Evolutionary conservation across 2,113 vertebrate species (phyloP).

Genomic region (Bungarus multicinctus): DNA sequence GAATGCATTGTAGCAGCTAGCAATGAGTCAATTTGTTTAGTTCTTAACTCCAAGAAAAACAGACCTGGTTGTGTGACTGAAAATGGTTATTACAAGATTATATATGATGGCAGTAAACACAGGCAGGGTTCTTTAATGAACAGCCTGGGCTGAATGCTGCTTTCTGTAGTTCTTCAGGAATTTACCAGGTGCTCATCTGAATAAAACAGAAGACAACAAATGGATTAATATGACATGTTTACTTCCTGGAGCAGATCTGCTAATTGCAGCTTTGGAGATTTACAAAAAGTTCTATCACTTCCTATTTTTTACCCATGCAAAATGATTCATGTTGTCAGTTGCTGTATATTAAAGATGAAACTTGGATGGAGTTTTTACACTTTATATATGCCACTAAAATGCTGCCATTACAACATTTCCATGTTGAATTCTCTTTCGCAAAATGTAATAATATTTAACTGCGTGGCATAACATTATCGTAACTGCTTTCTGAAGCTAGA

Average conservation of each 20-base stretch:
- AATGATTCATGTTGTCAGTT: constrained; percentile 20
- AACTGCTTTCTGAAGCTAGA: neutral
- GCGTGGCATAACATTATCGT: neutral
- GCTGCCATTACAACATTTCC: neutral
- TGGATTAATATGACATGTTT: constrained; percentile 57
- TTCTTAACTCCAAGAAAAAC: constrained; percentile 4
- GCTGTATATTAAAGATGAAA: neutral
- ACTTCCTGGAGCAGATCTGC: constrained; percentile 44
- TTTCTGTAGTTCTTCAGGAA: constrained; percentile 29
- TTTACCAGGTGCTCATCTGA: constrained; percentile 55
- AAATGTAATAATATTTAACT: neutral
- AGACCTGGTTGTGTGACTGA: constrained; percentile 19
- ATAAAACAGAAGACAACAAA: constrained; percentile 54
- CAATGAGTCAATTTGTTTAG: constrained; percentile 14
- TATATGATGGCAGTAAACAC: constrained; percentile 21
- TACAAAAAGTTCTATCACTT: constrained; percentile 22
- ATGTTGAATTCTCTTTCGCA: neutral
- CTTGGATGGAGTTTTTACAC: neutral
- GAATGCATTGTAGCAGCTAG: neutral
- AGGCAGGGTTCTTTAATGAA: constrained; percentile 23
- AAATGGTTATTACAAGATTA: constrained; percentile 32
- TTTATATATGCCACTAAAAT: neutral
- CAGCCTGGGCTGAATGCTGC: constrained; percentile 41
- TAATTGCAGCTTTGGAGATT: constrained; percentile 43
- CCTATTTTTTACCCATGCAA: constrained; percentile 22